Conservation (phyloP, 1,140 invertebrate genomes). For the Drosophila lowei region DNA sequence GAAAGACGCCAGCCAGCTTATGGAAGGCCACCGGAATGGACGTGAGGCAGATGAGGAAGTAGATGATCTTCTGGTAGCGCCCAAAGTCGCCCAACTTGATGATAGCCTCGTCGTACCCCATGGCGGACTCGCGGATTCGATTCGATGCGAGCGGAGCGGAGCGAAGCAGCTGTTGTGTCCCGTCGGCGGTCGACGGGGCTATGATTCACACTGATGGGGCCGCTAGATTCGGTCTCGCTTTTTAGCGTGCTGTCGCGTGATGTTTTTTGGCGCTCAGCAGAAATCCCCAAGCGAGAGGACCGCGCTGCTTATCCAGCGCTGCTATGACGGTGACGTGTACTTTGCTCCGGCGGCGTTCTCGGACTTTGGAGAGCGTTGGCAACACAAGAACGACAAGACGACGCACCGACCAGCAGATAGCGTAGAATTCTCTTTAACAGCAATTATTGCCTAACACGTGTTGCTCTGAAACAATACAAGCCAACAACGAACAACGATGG, state of each 20-base stretch:
- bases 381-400: background rate
- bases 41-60: constrained; percentile 88
- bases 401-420: background rate
- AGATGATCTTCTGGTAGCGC: constrained; percentile 88
- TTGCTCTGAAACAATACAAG: constrained; percentile 29
- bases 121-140: constrained; percentile 61
- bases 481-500: background rate
- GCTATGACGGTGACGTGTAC: constrained; percentile 47
- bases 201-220: constrained; percentile 4
- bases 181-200: too few relatives aligned
- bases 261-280: constrained; percentile 8
- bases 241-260: constrained; percentile 29
- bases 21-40: constrained; percentile 90
- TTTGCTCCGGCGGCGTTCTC: constrained; percentile 33
- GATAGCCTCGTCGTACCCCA: constrained; percentile 90
- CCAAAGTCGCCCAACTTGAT: constrained; percentile 89
- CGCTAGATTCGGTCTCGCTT: background rate
- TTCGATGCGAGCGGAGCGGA: background rate
- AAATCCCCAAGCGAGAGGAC: constrained; percentile 3
- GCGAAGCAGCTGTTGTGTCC: too few relatives aligned
- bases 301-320: background rate
- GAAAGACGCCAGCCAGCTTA: constrained; percentile 89
- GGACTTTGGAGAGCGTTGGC: background rate
- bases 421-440: constrained; percentile 19
- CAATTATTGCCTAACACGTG: constrained; percentile 53